Conservation (phyloP, 2,888 invertebrate species). For the Mamestra brassicae region DNA sequence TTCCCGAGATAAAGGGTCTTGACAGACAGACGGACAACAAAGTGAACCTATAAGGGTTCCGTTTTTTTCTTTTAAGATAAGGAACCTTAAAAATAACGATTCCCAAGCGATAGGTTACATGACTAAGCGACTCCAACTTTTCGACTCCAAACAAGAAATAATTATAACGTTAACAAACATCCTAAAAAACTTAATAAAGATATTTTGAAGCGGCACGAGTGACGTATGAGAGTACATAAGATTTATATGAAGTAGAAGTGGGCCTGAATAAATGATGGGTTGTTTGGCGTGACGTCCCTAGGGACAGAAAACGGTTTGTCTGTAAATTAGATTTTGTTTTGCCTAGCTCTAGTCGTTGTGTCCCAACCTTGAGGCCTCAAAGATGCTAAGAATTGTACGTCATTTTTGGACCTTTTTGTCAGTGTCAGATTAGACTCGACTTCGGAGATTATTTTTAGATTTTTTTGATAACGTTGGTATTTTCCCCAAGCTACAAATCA, state of each 20-base stretch:
- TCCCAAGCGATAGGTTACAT: too few relatives aligned
- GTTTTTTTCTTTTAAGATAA: too few relatives aligned
- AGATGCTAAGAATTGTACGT: constrained; percentile 19
- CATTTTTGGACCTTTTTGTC: not conserved
- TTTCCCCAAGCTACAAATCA: not conserved
- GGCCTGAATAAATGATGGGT: constrained; percentile 69
- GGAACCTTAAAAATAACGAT: too few relatives aligned
- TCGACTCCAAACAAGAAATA: too few relatives aligned
- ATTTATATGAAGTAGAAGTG: constrained; percentile 67
- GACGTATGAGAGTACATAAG: constrained; percentile 60
- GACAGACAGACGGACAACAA: too few relatives aligned
- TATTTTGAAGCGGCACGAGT: constrained; percentile 30
- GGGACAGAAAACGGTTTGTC: constrained; percentile 62
- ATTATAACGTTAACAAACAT: not conserved
- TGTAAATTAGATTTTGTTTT: constrained; percentile 69
- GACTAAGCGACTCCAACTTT: too few relatives aligned
- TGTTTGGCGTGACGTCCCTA: constrained; percentile 57
- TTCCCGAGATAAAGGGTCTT: too few relatives aligned
- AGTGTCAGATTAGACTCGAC: not conserved
- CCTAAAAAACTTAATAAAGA: constrained; percentile 22
- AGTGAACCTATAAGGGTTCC: too few relatives aligned
- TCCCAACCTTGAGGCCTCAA: not conserved
- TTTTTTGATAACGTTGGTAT: not conserved
- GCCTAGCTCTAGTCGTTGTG: constrained; percentile 34
- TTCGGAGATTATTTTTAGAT: not conserved